These are phyloP conservation scores for Mimachlamys varia DNA, from an alignment of 2,888 invertebrate genomes.

Conservation along the genomic window DNA sequence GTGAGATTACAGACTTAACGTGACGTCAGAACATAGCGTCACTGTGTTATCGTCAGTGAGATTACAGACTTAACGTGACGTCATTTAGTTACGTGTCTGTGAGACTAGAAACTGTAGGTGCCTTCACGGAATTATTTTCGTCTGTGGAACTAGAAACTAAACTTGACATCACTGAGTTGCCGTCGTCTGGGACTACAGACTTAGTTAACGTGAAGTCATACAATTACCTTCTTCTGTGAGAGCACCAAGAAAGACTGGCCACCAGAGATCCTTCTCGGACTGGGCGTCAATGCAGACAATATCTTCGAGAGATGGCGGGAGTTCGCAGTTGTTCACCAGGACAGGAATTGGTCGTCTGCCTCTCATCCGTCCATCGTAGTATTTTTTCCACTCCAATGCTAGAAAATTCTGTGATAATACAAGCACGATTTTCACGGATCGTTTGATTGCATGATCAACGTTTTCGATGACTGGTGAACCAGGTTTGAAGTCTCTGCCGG, in stretches of 20 bases:
- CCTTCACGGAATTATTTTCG: no score
- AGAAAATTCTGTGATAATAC: conserved; percentile 49
- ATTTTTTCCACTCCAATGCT: conserved; percentile 46
- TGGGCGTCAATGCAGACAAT: conserved; percentile 48
- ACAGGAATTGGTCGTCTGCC: conserved; percentile 43
- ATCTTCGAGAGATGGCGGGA: conserved; percentile 46
- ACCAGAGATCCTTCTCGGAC: conserved; percentile 43
- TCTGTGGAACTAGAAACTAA: no score
- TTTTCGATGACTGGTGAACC: conserved; percentile 42
- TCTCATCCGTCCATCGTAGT: conserved; percentile 46
- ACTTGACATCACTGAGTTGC: no score
- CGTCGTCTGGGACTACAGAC: no score
- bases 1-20: no score
- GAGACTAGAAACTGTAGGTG: no score
- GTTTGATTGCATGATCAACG: conserved; percentile 46
- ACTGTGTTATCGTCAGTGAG: no score
- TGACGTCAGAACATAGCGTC: no score
- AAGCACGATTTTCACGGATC: conserved; percentile 44
- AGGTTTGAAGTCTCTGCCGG: conserved; percentile 50
- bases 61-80: no score
- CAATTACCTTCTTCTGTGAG: conserved; percentile 47
- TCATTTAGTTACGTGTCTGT: no score
- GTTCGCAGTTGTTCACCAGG: conserved; percentile 41
- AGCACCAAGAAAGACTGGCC: conserved; percentile 41
- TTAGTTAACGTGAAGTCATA: no score